Percentiles rank a stretch among this genome's conserved stretches.
These are phyloP conservation scores for Oriolus oriolus DNA, from an alignment of 2,113 vertebrate species.

Conservation along the genomic window DNA sequence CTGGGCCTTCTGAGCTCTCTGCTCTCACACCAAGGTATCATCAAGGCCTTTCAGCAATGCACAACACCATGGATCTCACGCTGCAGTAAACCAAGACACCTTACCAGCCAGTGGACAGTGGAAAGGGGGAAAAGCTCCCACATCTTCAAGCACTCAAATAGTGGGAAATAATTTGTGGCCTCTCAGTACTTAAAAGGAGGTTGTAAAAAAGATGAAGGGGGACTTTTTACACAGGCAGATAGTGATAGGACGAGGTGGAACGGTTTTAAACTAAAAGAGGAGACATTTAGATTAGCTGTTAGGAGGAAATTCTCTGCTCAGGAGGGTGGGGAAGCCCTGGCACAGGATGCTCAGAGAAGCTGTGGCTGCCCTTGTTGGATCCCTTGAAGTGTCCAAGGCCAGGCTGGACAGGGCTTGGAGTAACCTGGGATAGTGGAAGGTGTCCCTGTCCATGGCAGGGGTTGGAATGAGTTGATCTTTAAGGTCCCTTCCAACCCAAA, in stretches of 20 bases:
- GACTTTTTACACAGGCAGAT: background rate
- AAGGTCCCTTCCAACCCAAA: background rate
- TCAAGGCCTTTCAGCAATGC: background rate
- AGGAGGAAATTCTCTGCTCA: background rate
- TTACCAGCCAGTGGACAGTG: background rate
- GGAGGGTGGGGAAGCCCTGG: background rate
- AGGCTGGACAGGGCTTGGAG: rapidly evolving
- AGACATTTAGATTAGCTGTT: background rate
- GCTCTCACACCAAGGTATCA: background rate
- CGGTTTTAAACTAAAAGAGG: background rate
- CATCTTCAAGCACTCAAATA: background rate
- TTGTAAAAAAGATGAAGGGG: background rate
- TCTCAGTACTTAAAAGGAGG: background rate
- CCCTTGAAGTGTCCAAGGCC: background rate
- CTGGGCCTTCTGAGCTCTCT: background rate
- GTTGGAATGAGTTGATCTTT: background rate
- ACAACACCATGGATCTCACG: background rate
- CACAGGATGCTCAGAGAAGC: background rate
- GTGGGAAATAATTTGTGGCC: background rate
- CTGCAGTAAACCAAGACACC: background rate
- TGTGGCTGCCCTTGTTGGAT: background rate
- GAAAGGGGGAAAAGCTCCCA: background rate
- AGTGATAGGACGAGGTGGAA: background rate
- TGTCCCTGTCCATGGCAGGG: background rate
- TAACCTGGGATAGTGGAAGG: background rate